phyloP scores from a whole-genome alignment of 92 coral and sea anemone species.

The Porites cylindrica region DNA sequence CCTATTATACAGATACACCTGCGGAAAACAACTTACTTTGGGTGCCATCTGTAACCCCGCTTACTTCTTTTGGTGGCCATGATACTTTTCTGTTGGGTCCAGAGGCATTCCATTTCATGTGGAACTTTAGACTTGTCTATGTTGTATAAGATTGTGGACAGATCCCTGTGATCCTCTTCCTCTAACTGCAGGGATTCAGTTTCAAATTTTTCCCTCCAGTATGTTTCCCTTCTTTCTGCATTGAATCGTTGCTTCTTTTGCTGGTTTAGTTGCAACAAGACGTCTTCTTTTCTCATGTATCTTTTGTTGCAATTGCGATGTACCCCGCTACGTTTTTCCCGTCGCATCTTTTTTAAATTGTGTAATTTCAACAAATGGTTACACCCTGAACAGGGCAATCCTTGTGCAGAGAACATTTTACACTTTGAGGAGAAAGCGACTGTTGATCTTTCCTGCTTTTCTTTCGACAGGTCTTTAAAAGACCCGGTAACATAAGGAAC shows the following conservation, averaged over 20 bases:
- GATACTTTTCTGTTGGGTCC: conserved; percentile 40
- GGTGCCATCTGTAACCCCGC: conserved; percentile 54
- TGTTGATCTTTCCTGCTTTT: too few relatives aligned
- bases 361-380: too few relatives aligned
- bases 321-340: too few relatives aligned
- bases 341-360: too few relatives aligned
- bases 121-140: not conserved
- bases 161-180: conserved; percentile 34
- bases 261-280: not conserved
- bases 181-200: conserved; percentile 2
- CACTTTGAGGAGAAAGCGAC: too few relatives aligned
- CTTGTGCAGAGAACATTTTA: too few relatives aligned
- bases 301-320: conserved; percentile 11
- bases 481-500: not conserved
- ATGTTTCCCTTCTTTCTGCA: conserved; percentile 17
- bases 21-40: conserved; percentile 29
- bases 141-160: not conserved
- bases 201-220: conserved; percentile 20
- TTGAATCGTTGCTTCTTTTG: not conserved
- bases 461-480: not conserved
- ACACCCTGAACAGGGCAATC: too few relatives aligned
- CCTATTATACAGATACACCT: not conserved
- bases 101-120: conserved; percentile 7
- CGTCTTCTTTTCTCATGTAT: conserved; percentile 9
- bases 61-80: not conserved